phyloP scores from a whole-genome alignment of 1,140 invertebrate genomes.

The Dryas iulia region DNA sequence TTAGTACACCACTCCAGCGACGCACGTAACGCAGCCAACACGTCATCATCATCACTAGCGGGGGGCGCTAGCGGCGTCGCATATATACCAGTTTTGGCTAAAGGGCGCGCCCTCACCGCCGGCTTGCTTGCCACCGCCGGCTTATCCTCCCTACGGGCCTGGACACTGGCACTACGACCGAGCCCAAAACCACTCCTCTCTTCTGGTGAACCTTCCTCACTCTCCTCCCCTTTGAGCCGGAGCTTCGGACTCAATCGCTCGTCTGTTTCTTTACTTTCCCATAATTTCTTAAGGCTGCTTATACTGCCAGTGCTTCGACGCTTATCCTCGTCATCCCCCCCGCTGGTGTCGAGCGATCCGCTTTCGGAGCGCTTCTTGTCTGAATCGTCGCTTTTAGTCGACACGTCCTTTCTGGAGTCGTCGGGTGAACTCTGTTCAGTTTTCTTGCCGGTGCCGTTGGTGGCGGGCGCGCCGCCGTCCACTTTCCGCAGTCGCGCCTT shows the following conservation, averaged over 20 bases:
- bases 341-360: constrained; percentile 76
- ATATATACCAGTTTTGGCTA: constrained; percentile 80
- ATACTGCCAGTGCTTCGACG: constrained; percentile 95
- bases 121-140: constrained; percentile 87
- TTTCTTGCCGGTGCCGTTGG: constrained; percentile 73
- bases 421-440: constrained; percentile 71
- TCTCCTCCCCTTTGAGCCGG: constrained; percentile 69
- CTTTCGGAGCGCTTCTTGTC: constrained; percentile 79
- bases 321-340: constrained; percentile 90
- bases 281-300: constrained; percentile 94
- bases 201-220: constrained; percentile 79
- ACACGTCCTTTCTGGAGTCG: constrained; percentile 56
- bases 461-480: constrained; percentile 77
- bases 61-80: constrained; percentile 82
- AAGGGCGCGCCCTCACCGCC: constrained; percentile 43
- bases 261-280: constrained; percentile 88
- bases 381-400: constrained; percentile 63
- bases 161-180: constrained; percentile 74
- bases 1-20: constrained; percentile 75
- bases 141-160: constrained; percentile 82
- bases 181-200: constrained; percentile 52
- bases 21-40: constrained; percentile 61
- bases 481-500: constrained; percentile 92
- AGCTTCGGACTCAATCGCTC: constrained; percentile 84
- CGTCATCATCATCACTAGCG: constrained; percentile 47